Evolutionary conservation across 2,888 invertebrate genomes (phyloP), one percentile per base, ranked within the genome.

Genomic region (Drosophila mulleri): DNA sequence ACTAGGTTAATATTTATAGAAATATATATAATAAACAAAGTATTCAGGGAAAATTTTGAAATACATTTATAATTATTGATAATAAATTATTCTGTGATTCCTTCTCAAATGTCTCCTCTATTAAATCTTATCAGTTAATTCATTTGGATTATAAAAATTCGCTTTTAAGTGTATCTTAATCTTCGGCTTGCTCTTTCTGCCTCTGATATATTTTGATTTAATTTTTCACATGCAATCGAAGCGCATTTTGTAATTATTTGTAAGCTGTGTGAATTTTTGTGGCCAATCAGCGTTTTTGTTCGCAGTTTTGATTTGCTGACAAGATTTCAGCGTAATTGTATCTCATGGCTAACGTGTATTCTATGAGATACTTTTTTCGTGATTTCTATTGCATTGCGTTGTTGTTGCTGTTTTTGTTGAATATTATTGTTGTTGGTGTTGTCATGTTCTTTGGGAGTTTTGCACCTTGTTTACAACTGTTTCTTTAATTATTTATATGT

Each of bases 221-320:
- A 7, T 48, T 78, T 45, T 67, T 77, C 61, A 72, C 72, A 59
- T 77, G 72, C 58, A 64, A 66, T 69, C 65, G 52, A 59, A 57
- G 65, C 58, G 70, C 54, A 71, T 76, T 84, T 84, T 82, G 88
- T 88, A 85, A 89, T 89, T 89, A 83, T 77, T 89, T 82, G 74
- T 78, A 44, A 73, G 76, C 81, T 88, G 90, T 86, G 85, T 89
- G 89, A 89, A 86, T 88, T 87, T 87, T 89, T 90, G 83, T 88
- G 82, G 79, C 86, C 90, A 89, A 87, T 87, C 84, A 89, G 73
- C 84, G 90, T 88, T 88, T 88, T 87, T 87, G 88, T 89, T 89
- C 74, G 86, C 86, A 76, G 90, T 83, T 89, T 88, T 85, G 83
- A 83, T 87, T 80, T 82, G 83, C 78, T 89, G 88, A 72, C 77